A percentile compares a stretch with the other conserved stretches of the same genome.
Evolutionary conservation across 2,113 vertebrate species (phyloP).

Genomic region (Camelus dromedarius): DNA sequence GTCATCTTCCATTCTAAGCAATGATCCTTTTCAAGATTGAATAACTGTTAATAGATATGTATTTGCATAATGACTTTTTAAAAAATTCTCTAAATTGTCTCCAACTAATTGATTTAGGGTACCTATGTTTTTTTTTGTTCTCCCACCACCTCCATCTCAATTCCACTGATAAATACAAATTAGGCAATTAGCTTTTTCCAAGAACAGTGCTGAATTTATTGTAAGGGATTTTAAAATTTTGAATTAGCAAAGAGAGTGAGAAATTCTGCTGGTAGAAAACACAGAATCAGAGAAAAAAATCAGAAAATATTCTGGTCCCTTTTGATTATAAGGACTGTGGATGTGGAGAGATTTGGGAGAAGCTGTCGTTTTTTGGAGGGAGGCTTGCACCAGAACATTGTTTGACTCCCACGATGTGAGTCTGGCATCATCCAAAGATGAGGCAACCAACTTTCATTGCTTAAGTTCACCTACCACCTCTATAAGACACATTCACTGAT

Average conservation of each 20-base stretch:
- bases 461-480: not conserved
- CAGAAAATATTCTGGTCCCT: not conserved
- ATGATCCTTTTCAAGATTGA: not conserved
- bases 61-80: constrained; percentile 42
- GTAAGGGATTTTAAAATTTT: not conserved
- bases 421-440: not conserved
- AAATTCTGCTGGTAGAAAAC: not conserved
- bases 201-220: not conserved
- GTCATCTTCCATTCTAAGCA: not conserved
- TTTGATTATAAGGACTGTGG: not conserved
- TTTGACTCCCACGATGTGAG: not conserved
- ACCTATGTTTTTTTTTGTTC: not conserved
- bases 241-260: not conserved
- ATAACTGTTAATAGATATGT: not conserved
- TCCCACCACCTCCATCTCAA: not conserved
- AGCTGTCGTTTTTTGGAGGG: not conserved
- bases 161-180: constrained; percentile 25
- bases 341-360: not conserved
- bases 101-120: constrained; percentile 2
- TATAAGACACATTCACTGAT: not conserved
- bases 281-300: not conserved
- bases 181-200: constrained; percentile 12
- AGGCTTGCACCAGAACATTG: not conserved
- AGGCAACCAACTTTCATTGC: not conserved
- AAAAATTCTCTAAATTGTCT: constrained; percentile 41